These are phyloP conservation scores for Sterna hirundo DNA, from an alignment of 2,113 vertebrate genomes.

Conservation along the genomic window DNA sequence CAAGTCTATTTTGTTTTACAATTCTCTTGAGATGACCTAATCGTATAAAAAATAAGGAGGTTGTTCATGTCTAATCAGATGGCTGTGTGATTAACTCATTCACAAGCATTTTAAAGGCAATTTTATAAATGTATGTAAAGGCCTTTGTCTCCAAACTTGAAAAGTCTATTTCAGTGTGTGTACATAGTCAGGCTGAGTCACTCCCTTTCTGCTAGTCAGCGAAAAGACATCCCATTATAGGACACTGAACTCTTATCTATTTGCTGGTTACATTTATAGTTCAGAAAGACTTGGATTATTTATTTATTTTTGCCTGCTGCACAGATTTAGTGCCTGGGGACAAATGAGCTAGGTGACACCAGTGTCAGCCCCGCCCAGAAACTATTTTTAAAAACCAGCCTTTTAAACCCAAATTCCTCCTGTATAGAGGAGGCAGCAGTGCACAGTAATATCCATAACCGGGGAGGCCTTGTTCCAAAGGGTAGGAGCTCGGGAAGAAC, in stretches of 20 bases:
- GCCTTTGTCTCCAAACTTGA: constrained; percentile 65
- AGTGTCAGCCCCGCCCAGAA: constrained; percentile 41
- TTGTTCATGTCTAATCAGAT: constrained; percentile 45
- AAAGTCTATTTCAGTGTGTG: constrained; percentile 49
- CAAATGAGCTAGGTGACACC: constrained; percentile 42
- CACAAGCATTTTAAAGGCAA: constrained; percentile 48
- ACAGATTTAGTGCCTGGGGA: not conserved
- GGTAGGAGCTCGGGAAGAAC: fast-evolving
- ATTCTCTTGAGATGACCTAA: constrained; percentile 53
- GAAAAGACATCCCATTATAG: constrained; percentile 37
- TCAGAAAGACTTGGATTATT: not conserved
- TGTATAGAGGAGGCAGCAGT: not conserved
- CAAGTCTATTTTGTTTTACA: constrained; percentile 30
- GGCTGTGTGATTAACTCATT: constrained; percentile 57
- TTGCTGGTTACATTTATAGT: constrained; percentile 47
- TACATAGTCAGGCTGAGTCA: constrained; percentile 55
- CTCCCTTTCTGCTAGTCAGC: constrained; percentile 53
- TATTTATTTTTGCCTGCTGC: not conserved
- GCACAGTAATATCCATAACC: not conserved
- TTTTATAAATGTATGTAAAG: constrained; percentile 63
- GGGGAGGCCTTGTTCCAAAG: not conserved
- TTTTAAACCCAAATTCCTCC: constrained; percentile 15
- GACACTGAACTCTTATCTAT: constrained; percentile 42
- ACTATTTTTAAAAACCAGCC: not conserved
- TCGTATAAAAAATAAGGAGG: constrained; percentile 29